Evolutionary conservation across 1,140 invertebrate species (phyloP), one percentile per base, ranked within the genome.

Genomic region (Monomorium pharaonis): DNA sequence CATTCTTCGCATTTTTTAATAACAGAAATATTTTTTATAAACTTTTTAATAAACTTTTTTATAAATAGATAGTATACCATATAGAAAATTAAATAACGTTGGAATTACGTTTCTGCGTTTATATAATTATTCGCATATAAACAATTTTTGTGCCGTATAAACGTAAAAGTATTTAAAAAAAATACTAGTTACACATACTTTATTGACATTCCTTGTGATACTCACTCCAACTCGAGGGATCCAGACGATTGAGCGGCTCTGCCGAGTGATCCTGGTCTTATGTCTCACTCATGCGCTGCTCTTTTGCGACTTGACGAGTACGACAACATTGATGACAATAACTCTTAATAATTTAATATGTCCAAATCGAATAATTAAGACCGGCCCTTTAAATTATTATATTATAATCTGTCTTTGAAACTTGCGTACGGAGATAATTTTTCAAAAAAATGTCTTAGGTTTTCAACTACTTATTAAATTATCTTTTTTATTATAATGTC

Each of bases 141-240:
- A 37, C 16, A 47, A 58, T 30, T n/a, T 24, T 74, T n/a, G 14
- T 70, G 16, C 37, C 54, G 47, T 12, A 42, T 12, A 42, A 69
- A 37, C 37, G 18, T 42, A 83, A 47, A 72, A 21, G 9, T 58
- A 27, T 33, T 2, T 6, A 37, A 37, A 33, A 37, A 21, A 49
- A 33, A 10, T 80, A 1, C 33, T 27, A 49, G 7, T 12, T 72
- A 33, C n/a, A 58, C 14, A 58, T 42, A 70, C 47, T 60, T 81
- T 58, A 74, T 80, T 69, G 21, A 18, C 33, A 27, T 69, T 47
- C 0, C 33, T 33, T 49, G 9, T 47, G 51, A 30, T 89, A 89
- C 88, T 89, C 77, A 89, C 88, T 89, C 44, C 56, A 56, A 63
- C 63, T 89, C 84, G 65, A 72, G 63, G 70, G 76, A 72, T 81